Conservation (phyloP, 2,888 invertebrate genomes). For the Lobophora halterata region DNA sequence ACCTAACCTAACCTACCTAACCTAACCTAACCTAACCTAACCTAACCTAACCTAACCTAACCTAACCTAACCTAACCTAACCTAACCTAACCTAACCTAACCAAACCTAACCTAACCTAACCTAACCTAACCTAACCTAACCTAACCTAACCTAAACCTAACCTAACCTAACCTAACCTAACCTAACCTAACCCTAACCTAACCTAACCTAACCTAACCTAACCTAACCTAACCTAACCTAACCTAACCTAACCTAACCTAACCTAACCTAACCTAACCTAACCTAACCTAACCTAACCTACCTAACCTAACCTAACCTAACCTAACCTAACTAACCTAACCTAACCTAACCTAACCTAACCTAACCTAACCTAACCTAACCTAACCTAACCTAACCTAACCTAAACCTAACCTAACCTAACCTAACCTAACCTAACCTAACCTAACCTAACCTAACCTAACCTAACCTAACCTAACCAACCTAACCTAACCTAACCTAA, state of each 20-base stretch:
- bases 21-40: background rate
- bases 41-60: conserved; percentile 1
- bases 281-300: background rate
- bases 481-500: conserved; percentile 5
- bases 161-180: conserved; percentile 1
- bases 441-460: conserved; percentile 4
- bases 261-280: conserved; percentile 1
- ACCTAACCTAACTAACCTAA: conserved; percentile 6
- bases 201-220: conserved; percentile 1
- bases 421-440: conserved; percentile 5
- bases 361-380: conserved; percentile 6
- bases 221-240: conserved; percentile 1
- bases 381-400: conserved; percentile 3
- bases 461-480: conserved; percentile 6
- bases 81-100: conserved; percentile 1
- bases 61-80: conserved; percentile 1
- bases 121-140: conserved; percentile 1
- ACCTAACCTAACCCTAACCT: conserved; percentile 2
- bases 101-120: conserved; percentile 1
- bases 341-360: conserved; percentile 5
- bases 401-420: conserved; percentile 7
- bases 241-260: conserved; percentile 3
- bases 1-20: conserved; percentile 1
- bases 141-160: conserved; percentile 1
- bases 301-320: conserved; percentile 6